Percentiles rank a stretch among this genome's conserved stretches.
Evolutionary conservation across 2,888 invertebrate species (phyloP).

Genomic region (Panzeria rudis): DNA sequence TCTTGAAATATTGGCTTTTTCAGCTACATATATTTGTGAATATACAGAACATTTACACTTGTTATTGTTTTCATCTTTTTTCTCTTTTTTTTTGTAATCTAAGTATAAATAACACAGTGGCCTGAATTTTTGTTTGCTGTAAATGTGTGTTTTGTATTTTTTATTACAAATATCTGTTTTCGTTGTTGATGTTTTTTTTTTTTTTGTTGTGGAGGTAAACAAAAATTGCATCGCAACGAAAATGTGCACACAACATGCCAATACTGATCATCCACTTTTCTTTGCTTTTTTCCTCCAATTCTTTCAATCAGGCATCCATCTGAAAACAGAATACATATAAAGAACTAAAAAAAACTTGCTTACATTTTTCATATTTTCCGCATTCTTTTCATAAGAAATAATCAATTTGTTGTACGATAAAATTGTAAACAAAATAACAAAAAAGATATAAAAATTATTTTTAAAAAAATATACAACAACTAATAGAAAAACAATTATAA

Average conservation of each 20-base stretch:
- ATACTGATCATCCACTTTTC: not conserved
- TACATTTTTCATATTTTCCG: slow-evolving; percentile 63
- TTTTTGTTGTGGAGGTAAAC: slow-evolving; percentile 10
- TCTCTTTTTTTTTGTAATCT: not conserved
- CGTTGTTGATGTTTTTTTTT: not conserved
- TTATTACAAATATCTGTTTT: no score
- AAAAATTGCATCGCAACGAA: slow-evolving; percentile 2
- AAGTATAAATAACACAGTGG: slow-evolving; percentile 28
- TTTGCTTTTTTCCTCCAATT: not conserved
- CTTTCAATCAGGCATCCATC: not conserved
- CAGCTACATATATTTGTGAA: not conserved
- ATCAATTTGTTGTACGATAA: slow-evolving; percentile 33
- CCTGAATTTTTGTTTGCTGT: slow-evolving; percentile 15
- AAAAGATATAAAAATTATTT: slow-evolving; percentile 7
- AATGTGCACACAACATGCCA: not conserved
- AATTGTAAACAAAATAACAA: slow-evolving; percentile 55
- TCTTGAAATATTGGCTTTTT: no score
- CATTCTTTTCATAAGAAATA: slow-evolving; percentile 62
- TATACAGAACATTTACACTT: not conserved
- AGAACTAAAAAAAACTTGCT: not conserved
- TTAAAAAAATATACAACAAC: not conserved
- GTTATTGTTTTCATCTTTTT: not conserved
- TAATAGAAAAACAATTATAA: not conserved
- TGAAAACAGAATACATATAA: not conserved
- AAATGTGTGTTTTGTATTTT: not conserved